Evolutionary conservation across 2,797 vertebrate genomes (phyloP).

Genomic region (Myotis planiceps): DNA sequence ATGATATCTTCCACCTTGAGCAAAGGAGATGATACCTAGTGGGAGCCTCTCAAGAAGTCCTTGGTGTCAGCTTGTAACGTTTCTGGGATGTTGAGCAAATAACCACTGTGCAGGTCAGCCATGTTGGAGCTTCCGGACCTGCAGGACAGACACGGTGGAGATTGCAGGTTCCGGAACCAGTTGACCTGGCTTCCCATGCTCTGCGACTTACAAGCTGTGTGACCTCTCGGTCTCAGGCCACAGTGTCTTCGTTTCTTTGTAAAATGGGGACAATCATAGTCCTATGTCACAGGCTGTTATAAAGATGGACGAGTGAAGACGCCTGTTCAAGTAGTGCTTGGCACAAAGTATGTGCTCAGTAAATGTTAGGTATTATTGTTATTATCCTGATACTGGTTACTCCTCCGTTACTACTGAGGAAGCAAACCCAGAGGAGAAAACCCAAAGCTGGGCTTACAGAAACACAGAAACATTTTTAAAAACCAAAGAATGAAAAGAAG

Average conservation of each 20-base stretch:
- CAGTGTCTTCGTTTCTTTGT: not conserved
- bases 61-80: not conserved
- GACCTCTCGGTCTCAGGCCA: not conserved
- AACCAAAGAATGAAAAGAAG: not conserved
- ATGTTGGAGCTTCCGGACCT: not conserved
- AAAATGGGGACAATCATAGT: not conserved
- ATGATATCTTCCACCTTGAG: not conserved
- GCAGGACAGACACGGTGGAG: not conserved
- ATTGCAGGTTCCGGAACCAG: not conserved
- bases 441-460: not conserved
- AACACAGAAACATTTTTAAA: constrained; percentile 10
- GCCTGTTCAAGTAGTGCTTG: not conserved
- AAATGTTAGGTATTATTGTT: not conserved
- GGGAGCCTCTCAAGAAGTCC: not conserved
- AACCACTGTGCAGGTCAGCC: fast-evolving
- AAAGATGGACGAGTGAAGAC: not conserved
- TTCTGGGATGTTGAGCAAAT: not conserved
- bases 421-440: not conserved
- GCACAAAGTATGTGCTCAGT: not conserved
- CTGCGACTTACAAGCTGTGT: not conserved
- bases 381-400: not conserved
- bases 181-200: not conserved
- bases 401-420: not conserved
- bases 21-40: not conserved
- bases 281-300: not conserved